Conservation (phyloP, 2,888 invertebrate species). For the Synergus itoensis region DNA sequence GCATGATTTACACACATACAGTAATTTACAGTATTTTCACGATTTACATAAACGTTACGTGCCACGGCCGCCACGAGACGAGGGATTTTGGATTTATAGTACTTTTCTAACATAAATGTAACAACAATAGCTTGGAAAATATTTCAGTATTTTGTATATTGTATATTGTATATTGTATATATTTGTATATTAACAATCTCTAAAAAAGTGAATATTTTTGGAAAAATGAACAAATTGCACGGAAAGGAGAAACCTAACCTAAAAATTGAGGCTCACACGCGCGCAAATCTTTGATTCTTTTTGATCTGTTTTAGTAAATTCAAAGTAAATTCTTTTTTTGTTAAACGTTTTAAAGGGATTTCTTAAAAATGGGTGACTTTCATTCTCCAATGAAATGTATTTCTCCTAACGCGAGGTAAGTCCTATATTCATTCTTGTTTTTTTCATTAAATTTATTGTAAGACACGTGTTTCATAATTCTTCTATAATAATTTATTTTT, state of each 20-base stretch:
- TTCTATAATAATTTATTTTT: slow-evolving; percentile 5
- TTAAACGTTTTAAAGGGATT: neutral
- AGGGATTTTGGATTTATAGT: neutral
- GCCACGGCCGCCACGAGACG: too few species aligned
- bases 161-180: too few species aligned
- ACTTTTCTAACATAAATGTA: neutral
- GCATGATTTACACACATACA: too few species aligned
- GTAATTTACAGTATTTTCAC: too few species aligned
- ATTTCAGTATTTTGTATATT: neutral
- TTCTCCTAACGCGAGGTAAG: slow-evolving; percentile 72
- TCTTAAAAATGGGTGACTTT: slow-evolving; percentile 68
- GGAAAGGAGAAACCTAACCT: neutral
- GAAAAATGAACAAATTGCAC: neutral
- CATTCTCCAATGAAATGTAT: slow-evolving; percentile 72
- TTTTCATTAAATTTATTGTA: neutral
- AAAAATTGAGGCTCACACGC: neutral
- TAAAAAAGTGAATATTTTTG: neutral
- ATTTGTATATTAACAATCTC: too few species aligned
- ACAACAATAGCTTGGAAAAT: too few species aligned
- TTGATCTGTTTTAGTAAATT: neutral
- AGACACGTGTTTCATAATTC: slow-evolving; percentile 4
- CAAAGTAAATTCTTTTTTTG: neutral
- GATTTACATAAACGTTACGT: too few species aligned
- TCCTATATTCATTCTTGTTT: neutral
- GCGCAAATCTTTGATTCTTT: neutral